Evolutionary conservation across 23 tunicate species (phyloP).

Genomic region (Halocynthia roretzi): DNA sequence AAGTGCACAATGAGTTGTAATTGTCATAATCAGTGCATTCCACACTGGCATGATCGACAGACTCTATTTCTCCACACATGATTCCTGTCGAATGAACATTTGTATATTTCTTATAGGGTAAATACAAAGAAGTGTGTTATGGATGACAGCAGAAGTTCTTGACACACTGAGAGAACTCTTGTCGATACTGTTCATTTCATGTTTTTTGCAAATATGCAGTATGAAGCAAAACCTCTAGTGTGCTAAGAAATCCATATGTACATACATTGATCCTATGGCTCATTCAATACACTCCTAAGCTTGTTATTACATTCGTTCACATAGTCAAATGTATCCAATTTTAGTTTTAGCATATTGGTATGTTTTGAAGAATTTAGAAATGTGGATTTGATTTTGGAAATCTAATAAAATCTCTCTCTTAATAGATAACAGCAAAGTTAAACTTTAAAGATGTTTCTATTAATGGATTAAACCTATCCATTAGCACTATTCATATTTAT

Average conservation of each 20-base stretch:
- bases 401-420: too few species aligned
- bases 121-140: background rate
- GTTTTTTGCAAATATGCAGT: constrained; percentile 5
- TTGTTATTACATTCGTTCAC: too few species aligned
- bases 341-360: too few species aligned
- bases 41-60: constrained; percentile 44
- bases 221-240: constrained; percentile 65
- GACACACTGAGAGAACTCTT: constrained; percentile 94
- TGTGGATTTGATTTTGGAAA: too few species aligned
- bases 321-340: too few species aligned
- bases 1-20: constrained; percentile 54
- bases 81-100: constrained; percentile 35
- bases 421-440: too few species aligned
- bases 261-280: background rate
- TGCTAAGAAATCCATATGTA: background rate
- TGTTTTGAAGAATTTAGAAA: too few species aligned
- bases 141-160: constrained; percentile 10
- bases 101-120: background rate
- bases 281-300: too few species aligned
- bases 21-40: constrained; percentile 54
- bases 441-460: too few species aligned
- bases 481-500: too few species aligned
- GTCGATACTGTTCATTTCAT: constrained; percentile 54
- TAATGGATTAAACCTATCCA: too few species aligned
- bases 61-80: constrained; percentile 43